Base-by-base conservation (phyloP, 2,888 invertebrate genomes). In the Oeneis ivallda region DNA sequence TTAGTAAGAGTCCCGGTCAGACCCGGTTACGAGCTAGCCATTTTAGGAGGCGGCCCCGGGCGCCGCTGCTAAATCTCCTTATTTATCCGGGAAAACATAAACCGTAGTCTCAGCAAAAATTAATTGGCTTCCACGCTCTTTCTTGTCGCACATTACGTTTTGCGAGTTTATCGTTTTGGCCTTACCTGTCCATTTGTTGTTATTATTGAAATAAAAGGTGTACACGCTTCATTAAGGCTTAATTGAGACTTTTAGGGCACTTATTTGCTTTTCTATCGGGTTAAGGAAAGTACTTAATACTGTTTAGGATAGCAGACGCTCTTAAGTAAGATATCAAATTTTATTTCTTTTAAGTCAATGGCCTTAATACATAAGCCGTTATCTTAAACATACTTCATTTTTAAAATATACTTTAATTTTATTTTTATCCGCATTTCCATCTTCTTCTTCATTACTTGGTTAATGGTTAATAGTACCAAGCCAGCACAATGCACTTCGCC, bases 81-180 rank as follows among this genome's bases (percentile, higher is more conserved):
- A 89, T 90, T 90, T 90, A 89, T 89, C 87, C 87, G 83, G 83
- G 83, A 85, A 82, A 86, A 87, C 89, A 89, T 90, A 91, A 91
- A 91, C 83, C 83, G 83, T 80, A 84, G 85, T 85, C 84, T 86
- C 85, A 82, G 86, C 86, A 87, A 88, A 90, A 89, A 89, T 88
- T 91, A 90, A 91, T 91, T 91, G 89, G 86, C 86, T 83, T 81
- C 82, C 81, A 82, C 82, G 83, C 76, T 83, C 80, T 83, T 87
- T 82, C 84, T 85, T 83, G 84, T 83, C 80, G 78, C 83, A 83
- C 85, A 83, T 85, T 86, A 83, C 77, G 79, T 85, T 85, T 82
- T 81, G 76, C 78, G 71, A 77, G 79, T 83, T 85, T 88, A 87
- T 85, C 78, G 77, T 79, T 77, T 78, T 72, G 71, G 72, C 72